These are phyloP conservation scores for Netelia fuscicornis DNA, from an alignment of 2,888 invertebrate genomes.

Conservation along the genomic window DNA sequence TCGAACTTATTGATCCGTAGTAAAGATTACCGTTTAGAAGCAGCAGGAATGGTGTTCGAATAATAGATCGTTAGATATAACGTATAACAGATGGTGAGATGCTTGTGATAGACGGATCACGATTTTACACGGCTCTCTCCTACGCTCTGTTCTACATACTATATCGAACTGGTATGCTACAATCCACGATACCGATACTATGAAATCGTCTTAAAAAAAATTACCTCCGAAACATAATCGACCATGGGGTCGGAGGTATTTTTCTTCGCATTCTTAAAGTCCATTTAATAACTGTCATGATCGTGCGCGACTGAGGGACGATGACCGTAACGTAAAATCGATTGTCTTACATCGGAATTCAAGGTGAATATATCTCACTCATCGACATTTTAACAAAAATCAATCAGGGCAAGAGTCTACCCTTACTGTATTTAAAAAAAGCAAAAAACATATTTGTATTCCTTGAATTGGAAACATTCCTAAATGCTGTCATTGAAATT, in stretches of 20 bases:
- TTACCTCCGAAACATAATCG: neutral
- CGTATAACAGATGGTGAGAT: neutral
- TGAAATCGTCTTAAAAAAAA: conserved; percentile 9
- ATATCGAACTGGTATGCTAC: neutral
- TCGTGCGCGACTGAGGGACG: conserved; percentile 12
- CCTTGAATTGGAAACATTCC: no score
- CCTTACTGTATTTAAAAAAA: no score
- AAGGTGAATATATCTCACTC: neutral
- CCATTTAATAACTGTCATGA: conserved; percentile 33
- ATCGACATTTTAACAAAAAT: neutral
- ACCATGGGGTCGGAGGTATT: neutral
- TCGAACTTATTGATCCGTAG: conserved; percentile 1
- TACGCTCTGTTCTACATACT: neutral
- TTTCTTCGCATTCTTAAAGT: neutral
- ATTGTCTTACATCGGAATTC: neutral
- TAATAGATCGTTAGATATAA: conserved; percentile 42
- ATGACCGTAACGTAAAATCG: conserved; percentile 27
- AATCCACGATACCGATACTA: neutral
- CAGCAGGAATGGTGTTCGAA: neutral
- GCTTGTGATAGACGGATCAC: conserved; percentile 29
- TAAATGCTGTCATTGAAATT: no score
- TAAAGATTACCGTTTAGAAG: conserved; percentile 27
- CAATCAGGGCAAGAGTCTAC: neutral
- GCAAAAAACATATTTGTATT: no score
- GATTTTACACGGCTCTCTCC: conserved; percentile 11